A percentile compares a stretch with the other conserved stretches of the same genome.
Conservation (phyloP, 1,140 invertebrate species). For the Cepaea nemoralis region DNA sequence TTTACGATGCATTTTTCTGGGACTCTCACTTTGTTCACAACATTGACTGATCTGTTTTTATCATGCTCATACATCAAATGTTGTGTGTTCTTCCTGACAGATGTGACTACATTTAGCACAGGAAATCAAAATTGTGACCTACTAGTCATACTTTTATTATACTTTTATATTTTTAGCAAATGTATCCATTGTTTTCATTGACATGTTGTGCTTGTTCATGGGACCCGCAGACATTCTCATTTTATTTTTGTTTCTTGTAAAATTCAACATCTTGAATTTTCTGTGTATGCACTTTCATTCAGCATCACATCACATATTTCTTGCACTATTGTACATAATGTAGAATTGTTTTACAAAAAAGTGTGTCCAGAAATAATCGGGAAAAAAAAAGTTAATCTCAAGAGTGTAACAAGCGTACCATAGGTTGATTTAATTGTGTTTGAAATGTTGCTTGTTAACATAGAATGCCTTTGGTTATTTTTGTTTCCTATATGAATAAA, state of each 20-base stretch:
- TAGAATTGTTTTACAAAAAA: background rate
- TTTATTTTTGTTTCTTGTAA: background rate
- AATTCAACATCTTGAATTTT: background rate
- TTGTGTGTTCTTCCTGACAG: too few relatives aligned
- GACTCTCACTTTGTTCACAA: too few relatives aligned
- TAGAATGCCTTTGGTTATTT: slow-evolving; percentile 5
- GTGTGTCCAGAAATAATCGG: background rate
- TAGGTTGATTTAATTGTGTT: background rate
- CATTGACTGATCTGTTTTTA: too few relatives aligned
- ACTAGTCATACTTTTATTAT: too few relatives aligned
- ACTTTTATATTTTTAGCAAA: too few relatives aligned
- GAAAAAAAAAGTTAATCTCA: too few relatives aligned
- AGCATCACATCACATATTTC: background rate
- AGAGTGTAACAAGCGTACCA: background rate
- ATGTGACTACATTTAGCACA: too few relatives aligned
- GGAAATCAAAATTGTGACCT: too few relatives aligned
- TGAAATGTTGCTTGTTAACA: slow-evolving; percentile 16
- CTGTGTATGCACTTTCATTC: background rate
- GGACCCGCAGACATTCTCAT: background rate
- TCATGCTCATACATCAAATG: too few relatives aligned
- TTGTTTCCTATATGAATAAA: background rate
- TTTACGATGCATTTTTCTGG: too few relatives aligned
- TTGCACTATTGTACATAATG: background rate
- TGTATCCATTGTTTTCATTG: too few relatives aligned
- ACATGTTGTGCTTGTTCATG: too few relatives aligned